Base-by-base conservation (phyloP, 2,113 vertebrate genomes). In the Myotis lucifugus region DNA sequence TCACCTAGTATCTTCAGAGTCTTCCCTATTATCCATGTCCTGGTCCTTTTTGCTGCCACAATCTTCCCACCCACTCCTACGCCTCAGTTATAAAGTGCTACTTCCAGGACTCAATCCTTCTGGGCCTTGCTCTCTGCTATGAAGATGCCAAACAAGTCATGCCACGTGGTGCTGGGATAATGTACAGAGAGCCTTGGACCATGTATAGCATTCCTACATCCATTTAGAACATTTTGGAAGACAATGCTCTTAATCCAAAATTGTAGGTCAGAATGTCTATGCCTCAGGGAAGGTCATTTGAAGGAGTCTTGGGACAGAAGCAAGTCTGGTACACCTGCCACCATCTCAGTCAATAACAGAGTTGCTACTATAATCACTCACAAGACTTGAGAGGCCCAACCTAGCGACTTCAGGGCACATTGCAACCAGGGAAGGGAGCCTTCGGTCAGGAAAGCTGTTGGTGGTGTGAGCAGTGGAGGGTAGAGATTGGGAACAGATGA, bases 211-310 rank as follows among this genome's bases (percentile, higher is more conserved):
- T 0, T 42, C 21, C 15, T 25, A n/a, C 52, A 17, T 42, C 90
- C 66, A 19, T 81, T 87, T 48, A 82, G 82, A 74, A 67, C 88
- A 66, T 34, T 90, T 70, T 34, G 56, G 40, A 86, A 92, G 46
- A 40, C 29, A 46, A 19, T 5, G n/a, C 19, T 95, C n/a, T 81
- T 48, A n/a, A 64, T 52, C 46, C 10, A 67, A 37, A 94, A 78
- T 48, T 54, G 1, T 10, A 84, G 46, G 5, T 77, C 32, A 90
- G 67, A 61, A 37, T 64, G 34, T 74, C 70, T 27, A 18, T 6
- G 11, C 17, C n/a, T n/a, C 42, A 14, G 73, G 18, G 40, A 67
- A 79, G 54, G 3, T 14, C 56, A 34, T 50, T 8, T 70, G 84
- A 95, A 87, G 34, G 67, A 90, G 59, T 11, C n/a, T 54, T 72